These are phyloP conservation scores for Nesogale talazaci DNA, from an alignment of 2,113 vertebrate genomes.

Conservation along the genomic window DNA sequence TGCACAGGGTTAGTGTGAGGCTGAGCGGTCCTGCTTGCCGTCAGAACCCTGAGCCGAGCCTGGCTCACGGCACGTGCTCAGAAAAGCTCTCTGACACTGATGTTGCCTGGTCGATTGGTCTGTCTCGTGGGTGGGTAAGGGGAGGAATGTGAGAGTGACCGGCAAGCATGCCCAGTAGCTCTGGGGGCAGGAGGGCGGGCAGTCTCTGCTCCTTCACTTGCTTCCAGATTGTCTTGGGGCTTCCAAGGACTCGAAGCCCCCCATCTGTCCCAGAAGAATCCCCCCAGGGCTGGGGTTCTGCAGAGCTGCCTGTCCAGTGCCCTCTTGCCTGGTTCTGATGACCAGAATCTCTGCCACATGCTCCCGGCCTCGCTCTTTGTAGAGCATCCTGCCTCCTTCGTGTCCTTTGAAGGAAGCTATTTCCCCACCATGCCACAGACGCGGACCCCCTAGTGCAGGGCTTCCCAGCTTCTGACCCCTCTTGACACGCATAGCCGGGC, in stretches of 20 bases:
- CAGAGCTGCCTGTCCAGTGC: too few relatives aligned
- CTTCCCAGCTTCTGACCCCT: background rate
- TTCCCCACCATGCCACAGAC: background rate
- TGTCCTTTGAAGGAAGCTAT: background rate
- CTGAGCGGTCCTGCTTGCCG: fast-evolving
- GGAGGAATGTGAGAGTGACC: too few relatives aligned
- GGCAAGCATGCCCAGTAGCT: background rate
- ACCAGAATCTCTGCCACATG: fast-evolving
- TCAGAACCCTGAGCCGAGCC: fast-evolving
- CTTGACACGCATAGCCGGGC: fast-evolving
- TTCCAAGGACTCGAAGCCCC: background rate
- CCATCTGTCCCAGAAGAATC: background rate
- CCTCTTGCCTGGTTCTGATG: too few relatives aligned
- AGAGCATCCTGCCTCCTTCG: background rate
- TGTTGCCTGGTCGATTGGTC: fast-evolving
- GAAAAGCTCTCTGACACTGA: background rate
- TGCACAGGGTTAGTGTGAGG: background rate
- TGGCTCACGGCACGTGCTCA: fast-evolving
- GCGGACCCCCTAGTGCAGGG: background rate
- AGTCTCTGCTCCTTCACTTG: background rate
- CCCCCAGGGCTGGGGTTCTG: background rate
- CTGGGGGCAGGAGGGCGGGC: too few relatives aligned
- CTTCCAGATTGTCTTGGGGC: background rate
- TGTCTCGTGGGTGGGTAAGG: background rate
- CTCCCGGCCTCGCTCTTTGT: too few relatives aligned